Evolutionary conservation across 2,797 vertebrate genomes (phyloP), one percentile per base, ranked within the genome.

Genomic region (Hemibagrus guttatus): DNA sequence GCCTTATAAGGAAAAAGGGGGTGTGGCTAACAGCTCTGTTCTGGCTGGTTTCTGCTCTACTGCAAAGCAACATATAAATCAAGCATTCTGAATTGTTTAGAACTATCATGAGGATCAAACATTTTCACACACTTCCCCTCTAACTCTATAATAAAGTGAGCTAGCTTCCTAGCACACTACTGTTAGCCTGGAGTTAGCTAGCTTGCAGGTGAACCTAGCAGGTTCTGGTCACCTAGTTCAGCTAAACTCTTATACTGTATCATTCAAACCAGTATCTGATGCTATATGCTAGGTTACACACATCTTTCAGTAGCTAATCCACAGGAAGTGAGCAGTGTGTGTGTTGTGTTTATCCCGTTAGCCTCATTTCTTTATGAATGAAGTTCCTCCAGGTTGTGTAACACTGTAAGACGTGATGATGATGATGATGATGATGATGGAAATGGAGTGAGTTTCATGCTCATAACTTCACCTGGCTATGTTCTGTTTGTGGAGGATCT

Each of bases 401-500:
- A n/a, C n/a, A n/a, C n/a, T n/a, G n/a, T n/a, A n/a, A n/a, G n/a
- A n/a, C n/a, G n/a, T 39, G 35, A 4, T 39, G 4, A 39, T 39
- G 35, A 39, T 39, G 35, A 39, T 39, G 35, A 39, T 39, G 35
- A 39, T 39, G 35, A 4, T 39, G 35, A 4, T 39, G 35, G 35
- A 2, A 39, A 39, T 39, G 35, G 5, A 4, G 4, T 26, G 11
- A 4, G 17, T 35, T 21, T 16, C 13, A 78, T 0, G 14, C 56
- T 56, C n/a, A 68, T 11, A 58, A 19, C 80, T 52, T 88, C 96
- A 99, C 98, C 98, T 98, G 94, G 97, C 97, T 90, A 97, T 96
- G 89, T 97, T 98, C 93, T 98, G 98, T 92, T 98, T 98, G 92
- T 98, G 97, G 92, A 97, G 95, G 83, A 98, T 90, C 91, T 99